phyloP scores from a whole-genome alignment of 2,888 invertebrate genomes.

The Mayetiola destructor region DNA sequence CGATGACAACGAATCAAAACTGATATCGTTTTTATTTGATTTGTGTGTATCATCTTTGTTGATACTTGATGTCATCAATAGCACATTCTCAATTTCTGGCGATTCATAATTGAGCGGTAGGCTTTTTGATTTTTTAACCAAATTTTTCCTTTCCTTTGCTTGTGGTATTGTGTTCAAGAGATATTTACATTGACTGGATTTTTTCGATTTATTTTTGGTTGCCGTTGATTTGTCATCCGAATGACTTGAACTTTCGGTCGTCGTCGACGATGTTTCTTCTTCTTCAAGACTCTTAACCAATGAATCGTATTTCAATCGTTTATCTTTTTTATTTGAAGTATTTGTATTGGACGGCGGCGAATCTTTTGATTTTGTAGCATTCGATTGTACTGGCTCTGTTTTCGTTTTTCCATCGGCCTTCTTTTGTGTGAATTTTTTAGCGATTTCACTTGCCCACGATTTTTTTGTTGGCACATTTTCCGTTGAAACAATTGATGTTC shows the following conservation, averaged over 20 bases:
- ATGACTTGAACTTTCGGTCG: constrained; percentile 12
- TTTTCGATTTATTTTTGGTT: not conserved
- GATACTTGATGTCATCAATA: not conserved
- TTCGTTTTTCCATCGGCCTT: not conserved
- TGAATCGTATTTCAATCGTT: not conserved
- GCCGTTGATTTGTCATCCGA: constrained; percentile 2
- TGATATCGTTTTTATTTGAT: not conserved
- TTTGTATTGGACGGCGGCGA: not conserved
- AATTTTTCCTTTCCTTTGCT: constrained; percentile 2
- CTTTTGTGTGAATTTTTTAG: constrained; percentile 11
- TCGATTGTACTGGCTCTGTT: not conserved
- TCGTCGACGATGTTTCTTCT: constrained; percentile 13
- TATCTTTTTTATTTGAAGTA: not conserved
- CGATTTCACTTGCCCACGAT: constrained; percentile 13
- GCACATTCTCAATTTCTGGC: not conserved
- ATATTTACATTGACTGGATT: constrained; percentile 2
- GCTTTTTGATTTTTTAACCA: constrained; percentile 15
- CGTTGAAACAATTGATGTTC: not conserved
- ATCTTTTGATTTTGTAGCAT: not conserved
- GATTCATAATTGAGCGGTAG: constrained; percentile 14
- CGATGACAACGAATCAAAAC: not conserved
- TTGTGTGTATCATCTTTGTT: too few species aligned
- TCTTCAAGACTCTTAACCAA: not conserved
- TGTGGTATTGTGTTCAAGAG: not conserved
- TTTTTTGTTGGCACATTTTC: not conserved